These are phyloP conservation scores for Rynchops niger DNA, from an alignment of 2,113 vertebrate genomes.

Conservation along the genomic window DNA sequence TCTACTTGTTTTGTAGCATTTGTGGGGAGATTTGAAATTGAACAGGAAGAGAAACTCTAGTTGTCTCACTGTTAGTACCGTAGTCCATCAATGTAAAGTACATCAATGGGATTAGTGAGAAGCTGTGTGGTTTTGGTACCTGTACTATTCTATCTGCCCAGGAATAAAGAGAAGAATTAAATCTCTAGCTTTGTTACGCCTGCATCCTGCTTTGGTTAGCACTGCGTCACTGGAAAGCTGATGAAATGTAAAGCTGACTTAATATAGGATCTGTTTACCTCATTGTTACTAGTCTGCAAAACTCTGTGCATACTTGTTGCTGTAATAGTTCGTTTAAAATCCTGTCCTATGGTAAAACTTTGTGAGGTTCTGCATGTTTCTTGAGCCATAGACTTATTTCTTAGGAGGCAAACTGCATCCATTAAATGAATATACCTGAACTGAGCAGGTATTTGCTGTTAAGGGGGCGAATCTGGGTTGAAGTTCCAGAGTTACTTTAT, in stretches of 20 bases:
- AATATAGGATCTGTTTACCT: not conserved
- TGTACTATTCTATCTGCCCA: not conserved
- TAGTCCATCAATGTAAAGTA: not conserved
- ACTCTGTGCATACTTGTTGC: not conserved
- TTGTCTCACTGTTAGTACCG: not conserved
- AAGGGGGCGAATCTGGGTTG: rapidly evolving
- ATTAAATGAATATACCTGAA: not conserved
- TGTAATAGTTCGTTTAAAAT: not conserved
- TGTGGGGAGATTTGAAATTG: not conserved
- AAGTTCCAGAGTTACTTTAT: not conserved
- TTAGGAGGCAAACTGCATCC: not conserved
- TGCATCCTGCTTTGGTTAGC: not conserved
- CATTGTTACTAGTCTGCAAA: not conserved
- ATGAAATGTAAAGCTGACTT: not conserved
- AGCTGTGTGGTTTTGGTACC: not conserved
- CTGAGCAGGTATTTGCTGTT: not conserved
- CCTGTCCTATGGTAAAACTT: not conserved
- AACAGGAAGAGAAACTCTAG: not conserved
- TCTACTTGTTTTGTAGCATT: not conserved
- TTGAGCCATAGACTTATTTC: not conserved
- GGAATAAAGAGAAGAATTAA: not conserved
- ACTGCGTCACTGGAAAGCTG: not conserved
- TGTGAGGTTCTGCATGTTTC: not conserved
- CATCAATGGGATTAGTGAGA: not conserved
- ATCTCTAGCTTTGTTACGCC: not conserved